Percentiles rank a stretch among this genome's conserved stretches.
These are phyloP conservation scores for Molorchus minor DNA, from an alignment of 2,888 invertebrate genomes.

Conservation along the genomic window DNA sequence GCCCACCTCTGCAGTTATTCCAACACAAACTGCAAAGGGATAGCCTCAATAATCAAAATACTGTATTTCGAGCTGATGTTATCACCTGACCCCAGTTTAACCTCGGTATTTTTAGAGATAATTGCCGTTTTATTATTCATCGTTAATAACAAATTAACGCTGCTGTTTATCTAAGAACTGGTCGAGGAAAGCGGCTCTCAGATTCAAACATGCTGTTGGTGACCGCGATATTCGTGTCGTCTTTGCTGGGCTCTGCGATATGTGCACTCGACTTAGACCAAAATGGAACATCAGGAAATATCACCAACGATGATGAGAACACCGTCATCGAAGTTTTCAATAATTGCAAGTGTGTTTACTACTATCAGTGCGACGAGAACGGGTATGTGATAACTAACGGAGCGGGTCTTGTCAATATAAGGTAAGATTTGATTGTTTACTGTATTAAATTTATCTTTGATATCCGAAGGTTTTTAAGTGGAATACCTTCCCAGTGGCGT, in stretches of 20 bases:
- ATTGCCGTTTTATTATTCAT: constrained; percentile 6
- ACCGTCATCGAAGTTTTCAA: constrained; percentile 35
- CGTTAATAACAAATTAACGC: constrained; percentile 2
- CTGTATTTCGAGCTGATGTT: neutral
- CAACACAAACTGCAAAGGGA: neutral
- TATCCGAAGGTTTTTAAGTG: too few species aligned
- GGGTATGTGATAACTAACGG: constrained; percentile 42
- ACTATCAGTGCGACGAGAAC: constrained; percentile 42
- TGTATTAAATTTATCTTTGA: neutral
- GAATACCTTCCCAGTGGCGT: too few species aligned
- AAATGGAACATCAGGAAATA: neutral
- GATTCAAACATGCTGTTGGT: neutral
- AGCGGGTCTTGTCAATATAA: constrained; percentile 28
- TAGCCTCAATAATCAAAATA: neutral
- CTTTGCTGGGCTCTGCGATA: neutral
- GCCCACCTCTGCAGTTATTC: neutral
- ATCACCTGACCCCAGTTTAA: constrained; percentile 10
- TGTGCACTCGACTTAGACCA: neutral
- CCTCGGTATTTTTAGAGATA: constrained; percentile 12
- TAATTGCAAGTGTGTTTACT: constrained; percentile 42
- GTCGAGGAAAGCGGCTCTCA: neutral
- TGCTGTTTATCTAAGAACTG: constrained; percentile 5
- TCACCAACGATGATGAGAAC: constrained; percentile 19
- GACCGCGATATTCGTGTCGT: neutral
- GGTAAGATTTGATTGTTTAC: constrained; percentile 24